phyloP scores from a whole-genome alignment of 2,888 invertebrate genomes.

The Oscheius sp. region DNA sequence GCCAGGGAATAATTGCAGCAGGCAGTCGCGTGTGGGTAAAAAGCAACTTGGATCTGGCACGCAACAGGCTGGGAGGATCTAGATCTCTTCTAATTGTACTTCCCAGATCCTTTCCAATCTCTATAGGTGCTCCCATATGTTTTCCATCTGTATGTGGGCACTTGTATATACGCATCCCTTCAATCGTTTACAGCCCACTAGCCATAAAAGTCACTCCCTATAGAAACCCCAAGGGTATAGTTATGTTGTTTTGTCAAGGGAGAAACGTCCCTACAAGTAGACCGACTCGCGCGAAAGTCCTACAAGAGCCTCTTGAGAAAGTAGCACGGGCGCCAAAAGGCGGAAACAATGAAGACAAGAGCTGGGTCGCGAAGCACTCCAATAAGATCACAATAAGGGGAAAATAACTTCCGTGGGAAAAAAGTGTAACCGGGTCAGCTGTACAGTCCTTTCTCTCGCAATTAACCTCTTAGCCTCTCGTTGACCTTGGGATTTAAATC shows the following conservation, averaged over 20 bases:
- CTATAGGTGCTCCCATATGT: too few relatives aligned
- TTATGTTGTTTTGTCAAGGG: too few relatives aligned
- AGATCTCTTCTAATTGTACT: too few relatives aligned
- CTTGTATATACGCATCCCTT: too few relatives aligned
- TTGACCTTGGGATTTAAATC: constrained; percentile 17
- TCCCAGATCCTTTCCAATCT: too few relatives aligned
- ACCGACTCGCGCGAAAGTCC: constrained; percentile 6
- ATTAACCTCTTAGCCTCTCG: constrained; percentile 23
- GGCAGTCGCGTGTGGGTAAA: constrained; percentile 8
- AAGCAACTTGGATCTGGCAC: constrained; percentile 11
- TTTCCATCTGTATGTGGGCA: too few relatives aligned
- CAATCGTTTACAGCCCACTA: too few relatives aligned
- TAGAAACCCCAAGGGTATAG: too few relatives aligned
- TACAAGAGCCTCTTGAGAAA: constrained; percentile 34
- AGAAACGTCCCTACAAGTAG: neutral
- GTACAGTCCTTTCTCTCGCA: neutral
- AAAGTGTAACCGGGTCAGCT: neutral
- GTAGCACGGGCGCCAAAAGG: constrained; percentile 30
- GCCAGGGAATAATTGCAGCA: constrained; percentile 14
- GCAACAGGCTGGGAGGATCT: neutral
- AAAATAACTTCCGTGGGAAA: neutral
- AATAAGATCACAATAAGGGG: neutral
- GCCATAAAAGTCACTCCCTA: too few relatives aligned
- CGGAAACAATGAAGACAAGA: constrained; percentile 10
- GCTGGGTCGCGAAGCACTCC: constrained; percentile 3